Conservation (phyloP, 2,888 invertebrate genomes). For the Branchipolynoe longqiensis region DNA sequence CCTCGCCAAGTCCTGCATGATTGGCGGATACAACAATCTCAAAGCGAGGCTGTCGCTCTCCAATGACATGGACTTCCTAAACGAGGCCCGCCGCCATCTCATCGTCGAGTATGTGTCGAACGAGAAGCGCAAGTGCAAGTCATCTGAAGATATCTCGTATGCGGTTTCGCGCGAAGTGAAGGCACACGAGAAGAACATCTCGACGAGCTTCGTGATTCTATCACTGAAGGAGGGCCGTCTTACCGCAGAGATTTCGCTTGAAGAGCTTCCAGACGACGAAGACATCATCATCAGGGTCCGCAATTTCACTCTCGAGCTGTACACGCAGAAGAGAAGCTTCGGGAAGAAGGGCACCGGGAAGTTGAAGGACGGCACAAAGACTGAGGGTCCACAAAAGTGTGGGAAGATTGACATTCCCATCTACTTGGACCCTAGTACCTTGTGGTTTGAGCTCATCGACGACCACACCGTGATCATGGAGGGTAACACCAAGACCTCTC, state of each 20-base stretch:
- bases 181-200: not conserved
- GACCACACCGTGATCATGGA: slow-evolving; percentile 11
- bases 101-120: slow-evolving; percentile 2
- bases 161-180: not conserved
- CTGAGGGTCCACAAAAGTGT: not conserved
- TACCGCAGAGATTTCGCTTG: slow-evolving; percentile 14
- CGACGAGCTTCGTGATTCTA: slow-evolving; percentile 9
- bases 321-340: not conserved
- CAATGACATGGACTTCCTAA: not conserved
- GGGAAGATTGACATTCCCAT: slow-evolving; percentile 43
- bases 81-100: not conserved
- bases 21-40: slow-evolving; percentile 16
- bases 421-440: slow-evolving; percentile 5
- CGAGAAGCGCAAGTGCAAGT: slow-evolving; percentile 23
- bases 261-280: not conserved
- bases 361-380: not conserved
- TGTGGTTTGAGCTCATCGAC: not conserved
- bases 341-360: slow-evolving; percentile 2
- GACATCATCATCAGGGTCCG: not conserved
- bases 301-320: slow-evolving; percentile 17
- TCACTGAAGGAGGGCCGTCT: slow-evolving; percentile 32
- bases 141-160: slow-evolving; percentile 10
- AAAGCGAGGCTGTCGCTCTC: slow-evolving; percentile 1
- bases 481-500: not conserved
- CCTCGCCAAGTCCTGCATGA: not conserved